Evolutionary conservation across 64 coral and sea anemone species (phyloP).

Genomic region (Trachythela sp.): DNA sequence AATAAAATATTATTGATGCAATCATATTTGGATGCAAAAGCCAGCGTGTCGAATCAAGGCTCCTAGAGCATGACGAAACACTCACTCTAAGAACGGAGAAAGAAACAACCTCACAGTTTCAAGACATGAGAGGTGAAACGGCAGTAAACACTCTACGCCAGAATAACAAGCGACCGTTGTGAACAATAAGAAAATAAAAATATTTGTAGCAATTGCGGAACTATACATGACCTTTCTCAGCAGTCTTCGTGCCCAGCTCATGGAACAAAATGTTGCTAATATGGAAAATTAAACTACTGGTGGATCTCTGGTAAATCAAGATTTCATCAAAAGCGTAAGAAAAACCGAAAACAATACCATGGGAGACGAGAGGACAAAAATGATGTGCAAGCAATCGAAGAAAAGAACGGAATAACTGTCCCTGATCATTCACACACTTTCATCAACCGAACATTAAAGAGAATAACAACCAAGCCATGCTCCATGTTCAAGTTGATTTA

Average conservation of each 20-base stretch:
- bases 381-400: not conserved
- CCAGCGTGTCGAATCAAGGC: not conserved
- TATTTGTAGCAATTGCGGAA: not conserved
- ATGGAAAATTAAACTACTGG: not conserved
- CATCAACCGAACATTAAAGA: conserved; percentile 13
- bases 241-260: not conserved
- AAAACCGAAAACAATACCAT: not conserved
- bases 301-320: not conserved
- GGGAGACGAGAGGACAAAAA: not conserved
- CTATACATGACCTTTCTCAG: not conserved
- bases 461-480: not conserved
- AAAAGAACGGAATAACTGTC: not conserved
- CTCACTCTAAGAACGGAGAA: conserved; percentile 1
- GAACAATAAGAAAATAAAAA: not conserved
- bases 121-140: conserved; percentile 6
- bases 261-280: not conserved
- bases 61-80: not conserved
- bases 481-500: no score
- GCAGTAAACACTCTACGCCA: not conserved
- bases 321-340: not conserved
- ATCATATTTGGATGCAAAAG: conserved; percentile 29
- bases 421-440: not conserved
- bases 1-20: conserved; percentile 43
- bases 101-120: not conserved
- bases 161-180: not conserved